Base-by-base conservation (phyloP, 53 echinoderm and acorn worm species). In the Echinarachnius parma region DNA sequence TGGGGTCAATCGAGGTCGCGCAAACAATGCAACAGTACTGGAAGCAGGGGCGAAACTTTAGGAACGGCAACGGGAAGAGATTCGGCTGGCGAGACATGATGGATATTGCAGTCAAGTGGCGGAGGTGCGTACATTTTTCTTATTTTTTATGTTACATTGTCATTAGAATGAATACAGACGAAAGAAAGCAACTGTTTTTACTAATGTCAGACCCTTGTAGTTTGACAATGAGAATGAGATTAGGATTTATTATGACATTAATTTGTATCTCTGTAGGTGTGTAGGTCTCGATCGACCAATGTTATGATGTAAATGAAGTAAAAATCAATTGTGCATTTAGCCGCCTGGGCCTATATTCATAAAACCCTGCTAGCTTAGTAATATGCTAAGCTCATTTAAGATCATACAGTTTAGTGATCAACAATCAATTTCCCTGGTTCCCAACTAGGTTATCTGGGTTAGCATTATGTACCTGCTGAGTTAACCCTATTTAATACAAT, bases 51-150 rank as follows among this genome's bases (percentile, higher is more conserved):
- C 79, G 60, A 9, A 46, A 56, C 45, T 75, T 49, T 56, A 75
- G 79, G 27, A 82, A 79, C 60, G 56, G 34, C 18, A 42, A 84
- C 33, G 87, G 94, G 16, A 94, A 64, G 60, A 80, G 84, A 31
- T 90, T 86, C 55, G 77, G 86, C 15, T 95, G 96, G 96, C 66
- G 82, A 49, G 96, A 91, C 58, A 21, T 87, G 46, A 87, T 91
- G 66, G 77, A 87, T 9, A 79, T 91, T 9, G 79, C 87, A 4
- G 77, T 95, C 28, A 95, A 87, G 26, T 95, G 96, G 96, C 91
- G 87, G 31, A 80, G 91, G 91, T 91, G 52, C 37, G 78, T 36
- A 75, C 18, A 42, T 44, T 24, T 9, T 53, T n/a, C n/a, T 39
- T 36, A 39, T 39, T 39, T 39, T 7, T 13, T 9, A 39, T 39